Evolutionary conservation across 2,888 invertebrate genomes (phyloP).

Genomic region (Tanypteryx hageni): DNA sequence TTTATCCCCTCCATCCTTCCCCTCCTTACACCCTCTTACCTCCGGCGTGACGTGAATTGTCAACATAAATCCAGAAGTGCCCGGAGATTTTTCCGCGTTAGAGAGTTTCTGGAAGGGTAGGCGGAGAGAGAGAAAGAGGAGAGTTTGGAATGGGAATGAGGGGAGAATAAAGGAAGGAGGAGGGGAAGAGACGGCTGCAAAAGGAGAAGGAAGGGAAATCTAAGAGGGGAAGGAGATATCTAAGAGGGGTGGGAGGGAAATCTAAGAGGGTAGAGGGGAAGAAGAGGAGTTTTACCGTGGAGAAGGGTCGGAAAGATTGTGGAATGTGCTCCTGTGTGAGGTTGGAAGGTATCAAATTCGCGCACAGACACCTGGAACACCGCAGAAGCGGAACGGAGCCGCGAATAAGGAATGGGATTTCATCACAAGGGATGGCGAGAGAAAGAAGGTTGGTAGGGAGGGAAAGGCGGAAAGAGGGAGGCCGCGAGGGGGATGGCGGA

Average conservation of each 20-base stretch:
- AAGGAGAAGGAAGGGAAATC: not conserved
- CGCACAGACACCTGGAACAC: slow-evolving; percentile 59
- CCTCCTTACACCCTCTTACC: not conserved
- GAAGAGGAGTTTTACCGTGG: not conserved
- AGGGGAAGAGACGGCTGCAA: not conserved
- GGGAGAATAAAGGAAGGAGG: not conserved
- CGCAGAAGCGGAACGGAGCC: not conserved
- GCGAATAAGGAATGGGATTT: slow-evolving; percentile 19
- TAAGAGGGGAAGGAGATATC: not conserved
- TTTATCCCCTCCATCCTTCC: not conserved
- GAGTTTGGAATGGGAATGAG: too few relatives aligned
- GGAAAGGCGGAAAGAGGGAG: not conserved
- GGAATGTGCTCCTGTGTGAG: not conserved
- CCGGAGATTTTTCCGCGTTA: slow-evolving; percentile 60
- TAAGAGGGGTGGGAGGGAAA: not conserved
- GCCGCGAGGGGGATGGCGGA: not conserved
- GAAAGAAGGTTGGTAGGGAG: not conserved
- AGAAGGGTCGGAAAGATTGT: not conserved
- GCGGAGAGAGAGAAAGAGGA: not conserved
- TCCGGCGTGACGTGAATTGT: slow-evolving; percentile 56
- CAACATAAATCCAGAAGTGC: slow-evolving; percentile 62
- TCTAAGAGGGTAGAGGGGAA: not conserved
- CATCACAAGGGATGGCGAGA: not conserved
- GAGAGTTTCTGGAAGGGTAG: slow-evolving; percentile 6
- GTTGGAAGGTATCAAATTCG: slow-evolving; percentile 50